Evolutionary conservation across 2,797 vertebrate species (phyloP).

Genomic region (Pempheris klunzingeri): DNA sequence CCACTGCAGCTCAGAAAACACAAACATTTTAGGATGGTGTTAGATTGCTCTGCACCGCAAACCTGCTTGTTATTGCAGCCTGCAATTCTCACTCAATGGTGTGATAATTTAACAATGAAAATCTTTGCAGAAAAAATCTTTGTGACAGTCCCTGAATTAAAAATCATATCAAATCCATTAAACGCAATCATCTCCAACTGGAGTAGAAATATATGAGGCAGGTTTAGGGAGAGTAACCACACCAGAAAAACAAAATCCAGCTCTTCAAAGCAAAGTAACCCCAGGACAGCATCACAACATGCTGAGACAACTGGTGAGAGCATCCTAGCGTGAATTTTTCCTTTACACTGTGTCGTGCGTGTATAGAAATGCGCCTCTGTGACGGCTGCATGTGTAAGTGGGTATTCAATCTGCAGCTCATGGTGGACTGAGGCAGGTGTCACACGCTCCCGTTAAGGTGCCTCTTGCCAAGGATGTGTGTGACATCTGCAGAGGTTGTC

Average conservation of each 20-base stretch:
- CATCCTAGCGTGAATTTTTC: neutral
- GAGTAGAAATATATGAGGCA: constrained; percentile 25
- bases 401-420: constrained; percentile 2
- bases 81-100: neutral
- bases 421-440: neutral
- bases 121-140: neutral
- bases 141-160: neutral
- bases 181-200: neutral
- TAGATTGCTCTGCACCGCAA: neutral
- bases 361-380: neutral
- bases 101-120: neutral
- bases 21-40: neutral
- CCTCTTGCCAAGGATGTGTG: neutral
- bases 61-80: neutral
- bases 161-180: neutral
- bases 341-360: neutral
- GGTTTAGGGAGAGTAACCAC: neutral
- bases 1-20: neutral
- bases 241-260: constrained; percentile 1
- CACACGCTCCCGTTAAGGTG: neutral
- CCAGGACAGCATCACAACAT: neutral
- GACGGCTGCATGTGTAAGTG: constrained; percentile 2
- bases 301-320: neutral
- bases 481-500: constrained; percentile 11
- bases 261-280: constrained; percentile 13